These are phyloP conservation scores for Chamaea fasciata DNA, from an alignment of 2,113 vertebrate genomes.

Conservation along the genomic window DNA sequence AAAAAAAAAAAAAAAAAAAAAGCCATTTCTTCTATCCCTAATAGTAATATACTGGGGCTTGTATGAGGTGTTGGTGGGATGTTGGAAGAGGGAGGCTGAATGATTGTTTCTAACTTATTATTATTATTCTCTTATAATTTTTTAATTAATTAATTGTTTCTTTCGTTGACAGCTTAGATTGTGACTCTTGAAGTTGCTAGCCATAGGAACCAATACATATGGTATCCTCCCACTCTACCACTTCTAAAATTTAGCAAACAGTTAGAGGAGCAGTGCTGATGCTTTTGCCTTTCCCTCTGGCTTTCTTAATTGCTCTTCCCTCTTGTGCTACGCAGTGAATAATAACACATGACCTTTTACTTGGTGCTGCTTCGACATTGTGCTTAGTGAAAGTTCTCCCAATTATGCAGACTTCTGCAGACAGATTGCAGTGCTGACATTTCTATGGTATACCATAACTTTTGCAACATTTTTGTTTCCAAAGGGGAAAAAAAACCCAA, in stretches of 20 bases:
- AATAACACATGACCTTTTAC: conserved; percentile 41
- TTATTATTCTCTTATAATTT: neutral
- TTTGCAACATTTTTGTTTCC: conserved; percentile 23
- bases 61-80: neutral
- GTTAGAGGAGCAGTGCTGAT: neutral
- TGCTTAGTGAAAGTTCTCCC: conserved; percentile 31
- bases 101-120: neutral
- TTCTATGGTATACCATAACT: conserved; percentile 6
- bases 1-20: neutral
- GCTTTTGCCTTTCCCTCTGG: conserved; percentile 15
- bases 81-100: neutral
- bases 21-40: neutral
- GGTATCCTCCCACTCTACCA: conserved; percentile 10
- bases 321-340: conserved; percentile 24
- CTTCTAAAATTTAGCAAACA: conserved; percentile 15
- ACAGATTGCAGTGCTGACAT: conserved; percentile 29
- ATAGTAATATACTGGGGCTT: neutral
- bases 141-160: neutral
- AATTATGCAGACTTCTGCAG: conserved; percentile 32
- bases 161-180: neutral
- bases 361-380: conserved; percentile 3
- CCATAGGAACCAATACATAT: neutral
- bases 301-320: conserved; percentile 33
- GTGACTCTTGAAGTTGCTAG: neutral
- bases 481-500: neutral